phyloP scores from a whole-genome alignment of 2,888 invertebrate species.

The Andrena flavipes region DNA sequence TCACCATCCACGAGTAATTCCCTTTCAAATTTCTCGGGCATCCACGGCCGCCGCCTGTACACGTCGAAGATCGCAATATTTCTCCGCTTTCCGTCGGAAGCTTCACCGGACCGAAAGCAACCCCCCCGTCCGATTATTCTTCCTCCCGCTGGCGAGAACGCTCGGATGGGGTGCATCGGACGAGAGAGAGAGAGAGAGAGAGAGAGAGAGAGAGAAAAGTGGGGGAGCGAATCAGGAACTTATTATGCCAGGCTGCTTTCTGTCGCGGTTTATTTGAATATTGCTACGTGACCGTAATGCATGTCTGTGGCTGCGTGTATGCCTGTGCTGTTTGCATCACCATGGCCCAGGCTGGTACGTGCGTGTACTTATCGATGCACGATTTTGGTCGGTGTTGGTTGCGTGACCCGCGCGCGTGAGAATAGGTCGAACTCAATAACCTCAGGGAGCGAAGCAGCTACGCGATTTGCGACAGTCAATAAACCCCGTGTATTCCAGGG shows the following conservation, averaged over 20 bases:
- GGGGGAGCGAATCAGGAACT: constrained; percentile 19
- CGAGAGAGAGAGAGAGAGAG: no score
- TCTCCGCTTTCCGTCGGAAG: constrained; percentile 33
- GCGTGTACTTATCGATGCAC: constrained; percentile 33
- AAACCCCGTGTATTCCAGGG: constrained; percentile 56
- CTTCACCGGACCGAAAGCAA: constrained; percentile 26
- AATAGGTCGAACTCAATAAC: constrained; percentile 69
- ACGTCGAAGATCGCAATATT: constrained; percentile 41
- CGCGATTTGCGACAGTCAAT: constrained; percentile 75
- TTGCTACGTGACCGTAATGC: constrained; percentile 70
- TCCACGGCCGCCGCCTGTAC: constrained; percentile 12
- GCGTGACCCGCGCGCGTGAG: not conserved
- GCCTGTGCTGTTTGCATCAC: constrained; percentile 46
- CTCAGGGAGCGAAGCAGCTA: constrained; percentile 50
- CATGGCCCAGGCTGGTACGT: constrained; percentile 31
- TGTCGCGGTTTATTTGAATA: constrained; percentile 72
- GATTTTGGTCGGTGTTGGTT: not conserved
- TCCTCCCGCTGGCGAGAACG: not conserved
- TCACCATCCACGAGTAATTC: constrained; percentile 45
- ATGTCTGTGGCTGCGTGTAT: constrained; percentile 43
- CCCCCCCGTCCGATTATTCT: constrained; percentile 42
- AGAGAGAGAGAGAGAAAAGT: not conserved
- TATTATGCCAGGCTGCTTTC: constrained; percentile 59
- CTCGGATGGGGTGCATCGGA: not conserved
- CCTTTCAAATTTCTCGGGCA: constrained; percentile 34